Percentiles rank a stretch among this genome's conserved stretches.
phyloP scores from a whole-genome alignment of 1,140 invertebrate species.

The Heliconius eleuchia region DNA sequence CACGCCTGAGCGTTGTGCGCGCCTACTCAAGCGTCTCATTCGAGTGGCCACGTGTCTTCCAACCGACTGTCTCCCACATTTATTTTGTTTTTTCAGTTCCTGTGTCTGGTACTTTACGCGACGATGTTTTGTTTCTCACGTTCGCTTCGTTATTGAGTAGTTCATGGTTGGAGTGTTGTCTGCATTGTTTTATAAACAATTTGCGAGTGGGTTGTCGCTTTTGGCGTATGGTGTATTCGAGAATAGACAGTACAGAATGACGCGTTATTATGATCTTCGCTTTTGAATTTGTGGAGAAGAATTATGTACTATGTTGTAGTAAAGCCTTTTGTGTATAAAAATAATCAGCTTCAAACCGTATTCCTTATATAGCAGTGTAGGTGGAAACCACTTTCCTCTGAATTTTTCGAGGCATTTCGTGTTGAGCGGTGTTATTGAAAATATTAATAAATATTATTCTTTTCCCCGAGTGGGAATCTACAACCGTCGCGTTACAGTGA shows the following conservation, averaged over 20 bases:
- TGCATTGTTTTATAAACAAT: conserved; percentile 9
- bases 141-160: conserved; percentile 19
- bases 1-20: conserved; percentile 11
- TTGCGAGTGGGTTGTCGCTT: not conserved
- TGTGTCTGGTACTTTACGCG: conserved; percentile 13
- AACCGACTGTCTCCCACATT: conserved; percentile 23
- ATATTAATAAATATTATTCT: too few relatives aligned
- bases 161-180: not conserved
- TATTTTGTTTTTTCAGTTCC: conserved; percentile 15
- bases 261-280: not conserved
- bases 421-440: too few relatives aligned
- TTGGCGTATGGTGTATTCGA: not conserved
- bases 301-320: not conserved
- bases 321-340: not conserved
- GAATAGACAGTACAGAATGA: not conserved
- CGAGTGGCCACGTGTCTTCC: conserved; percentile 35
- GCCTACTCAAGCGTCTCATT: conserved; percentile 37
- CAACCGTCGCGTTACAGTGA: too few relatives aligned
- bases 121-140: conserved; percentile 29
- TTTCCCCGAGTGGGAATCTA: too few relatives aligned
- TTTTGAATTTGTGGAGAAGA: not conserved
- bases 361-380: too few relatives aligned
- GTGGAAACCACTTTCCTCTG: too few relatives aligned
- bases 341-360: too few relatives aligned
- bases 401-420: too few relatives aligned